These are phyloP conservation scores for Eilema depressum DNA, from an alignment of 2,888 invertebrate genomes.

Conservation along the genomic window DNA sequence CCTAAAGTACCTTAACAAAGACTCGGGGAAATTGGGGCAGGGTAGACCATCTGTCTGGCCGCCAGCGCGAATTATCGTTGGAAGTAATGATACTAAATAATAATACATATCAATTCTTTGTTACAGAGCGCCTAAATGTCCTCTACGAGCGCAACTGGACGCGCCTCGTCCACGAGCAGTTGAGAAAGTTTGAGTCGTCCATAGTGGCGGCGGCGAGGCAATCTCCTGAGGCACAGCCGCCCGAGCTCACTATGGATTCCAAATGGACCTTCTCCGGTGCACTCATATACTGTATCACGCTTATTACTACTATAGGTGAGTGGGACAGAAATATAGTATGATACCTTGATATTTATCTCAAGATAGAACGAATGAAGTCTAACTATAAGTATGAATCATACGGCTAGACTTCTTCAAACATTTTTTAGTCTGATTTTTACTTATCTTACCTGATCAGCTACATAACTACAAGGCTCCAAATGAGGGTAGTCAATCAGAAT, in stretches of 20 bases:
- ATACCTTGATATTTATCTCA: background rate
- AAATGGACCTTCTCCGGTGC: conserved; percentile 95
- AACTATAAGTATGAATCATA: too few species aligned
- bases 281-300: conserved; percentile 93
- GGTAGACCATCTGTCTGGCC: too few species aligned
- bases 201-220: conserved; percentile 92
- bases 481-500: too few species aligned
- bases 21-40: too few species aligned
- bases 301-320: conserved; percentile 96
- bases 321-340: conserved; percentile 22
- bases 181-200: conserved; percentile 92
- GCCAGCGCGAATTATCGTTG: too few species aligned
- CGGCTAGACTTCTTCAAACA: too few species aligned
- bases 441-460: too few species aligned
- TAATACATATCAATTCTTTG: conserved; percentile 32
- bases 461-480: too few species aligned
- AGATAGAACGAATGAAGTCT: too few species aligned
- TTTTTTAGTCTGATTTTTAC: too few species aligned
- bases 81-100: too few species aligned
- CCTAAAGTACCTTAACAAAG: too few species aligned
- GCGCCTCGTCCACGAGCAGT: conserved; percentile 91
- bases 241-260: conserved; percentile 81
- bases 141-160: conserved; percentile 95
- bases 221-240: conserved; percentile 68
- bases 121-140: conserved; percentile 92